phyloP scores from a whole-genome alignment of 2,113 vertebrate genomes.

The Holacanthus passer region DNA sequence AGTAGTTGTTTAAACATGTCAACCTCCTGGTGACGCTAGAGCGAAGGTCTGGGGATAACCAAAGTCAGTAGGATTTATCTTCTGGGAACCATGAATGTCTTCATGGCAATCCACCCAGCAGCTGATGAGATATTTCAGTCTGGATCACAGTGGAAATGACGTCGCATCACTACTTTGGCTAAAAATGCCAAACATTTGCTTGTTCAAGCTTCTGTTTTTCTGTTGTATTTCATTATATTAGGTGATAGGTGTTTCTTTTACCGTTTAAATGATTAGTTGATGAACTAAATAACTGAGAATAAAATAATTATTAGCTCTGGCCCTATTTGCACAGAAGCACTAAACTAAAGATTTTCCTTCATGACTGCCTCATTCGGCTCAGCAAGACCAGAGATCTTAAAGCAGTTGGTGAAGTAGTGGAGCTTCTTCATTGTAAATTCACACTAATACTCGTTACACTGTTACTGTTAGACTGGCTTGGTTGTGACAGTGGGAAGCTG shows the following conservation, averaged over 20 bases:
- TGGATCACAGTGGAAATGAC: not conserved
- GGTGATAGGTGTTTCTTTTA: no score
- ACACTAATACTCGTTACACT: not conserved
- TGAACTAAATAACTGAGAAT: not conserved
- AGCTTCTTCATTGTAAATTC: not conserved
- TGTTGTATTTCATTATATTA: not conserved
- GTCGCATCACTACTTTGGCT: not conserved
- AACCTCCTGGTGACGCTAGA: no score
- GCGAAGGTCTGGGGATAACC: not conserved
- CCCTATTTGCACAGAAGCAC: not conserved
- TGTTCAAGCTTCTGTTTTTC: not conserved
- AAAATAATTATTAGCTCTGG: not conserved
- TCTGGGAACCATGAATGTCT: not conserved
- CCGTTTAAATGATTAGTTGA: not conserved
- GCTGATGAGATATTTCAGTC: not conserved
- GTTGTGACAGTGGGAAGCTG: constrained; percentile 12
- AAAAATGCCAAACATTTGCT: not conserved
- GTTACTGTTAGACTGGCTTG: not conserved
- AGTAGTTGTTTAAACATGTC: not conserved
- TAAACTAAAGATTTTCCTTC: not conserved
- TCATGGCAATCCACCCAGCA: not conserved
- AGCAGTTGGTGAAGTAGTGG: not conserved
- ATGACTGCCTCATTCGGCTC: not conserved
- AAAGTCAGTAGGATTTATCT: not conserved
- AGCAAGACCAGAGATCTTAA: not conserved